A percentile compares a stretch with the other conserved stretches of the same genome.
phyloP scores from a whole-genome alignment of 2,113 vertebrate species.

The Aptenodytes patagonicus region DNA sequence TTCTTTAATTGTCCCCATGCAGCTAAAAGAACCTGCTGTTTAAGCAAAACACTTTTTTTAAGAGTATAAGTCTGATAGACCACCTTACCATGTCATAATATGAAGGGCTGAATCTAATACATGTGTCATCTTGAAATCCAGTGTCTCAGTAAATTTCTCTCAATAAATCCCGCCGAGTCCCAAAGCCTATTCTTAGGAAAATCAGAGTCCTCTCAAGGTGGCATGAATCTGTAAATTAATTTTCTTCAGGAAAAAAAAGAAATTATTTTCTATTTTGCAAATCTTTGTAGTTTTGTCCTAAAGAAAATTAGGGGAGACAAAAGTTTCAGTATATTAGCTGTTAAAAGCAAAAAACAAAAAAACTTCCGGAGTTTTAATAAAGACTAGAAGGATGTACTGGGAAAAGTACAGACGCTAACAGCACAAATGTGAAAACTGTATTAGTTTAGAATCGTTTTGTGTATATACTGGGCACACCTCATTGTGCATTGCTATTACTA shows the following conservation, averaged over 20 bases:
- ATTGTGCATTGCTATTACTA: neutral
- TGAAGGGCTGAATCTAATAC: neutral
- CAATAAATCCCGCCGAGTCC: neutral
- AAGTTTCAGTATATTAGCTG: neutral
- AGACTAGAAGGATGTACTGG: neutral
- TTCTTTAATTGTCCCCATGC: neutral
- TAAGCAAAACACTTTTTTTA: neutral
- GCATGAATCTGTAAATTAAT: neutral
- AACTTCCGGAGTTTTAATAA: neutral
- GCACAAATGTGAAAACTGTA: neutral
- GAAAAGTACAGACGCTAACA: neutral
- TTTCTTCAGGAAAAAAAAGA: neutral
- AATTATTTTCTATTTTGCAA: neutral
- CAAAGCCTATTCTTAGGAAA: neutral
- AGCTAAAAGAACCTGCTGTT: neutral
- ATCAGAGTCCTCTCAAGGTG: neutral
- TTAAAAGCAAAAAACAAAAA: neutral
- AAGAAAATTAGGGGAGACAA: neutral
- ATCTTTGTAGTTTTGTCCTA: neutral
- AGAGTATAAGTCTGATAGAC: neutral
- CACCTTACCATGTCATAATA: neutral
- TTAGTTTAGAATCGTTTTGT: neutral
- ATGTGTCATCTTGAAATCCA: neutral
- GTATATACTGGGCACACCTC: neutral
- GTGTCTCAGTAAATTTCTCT: neutral